Evolutionary conservation across 2,113 vertebrate species (phyloP).

Genomic region (Proteles cristata): DNA sequence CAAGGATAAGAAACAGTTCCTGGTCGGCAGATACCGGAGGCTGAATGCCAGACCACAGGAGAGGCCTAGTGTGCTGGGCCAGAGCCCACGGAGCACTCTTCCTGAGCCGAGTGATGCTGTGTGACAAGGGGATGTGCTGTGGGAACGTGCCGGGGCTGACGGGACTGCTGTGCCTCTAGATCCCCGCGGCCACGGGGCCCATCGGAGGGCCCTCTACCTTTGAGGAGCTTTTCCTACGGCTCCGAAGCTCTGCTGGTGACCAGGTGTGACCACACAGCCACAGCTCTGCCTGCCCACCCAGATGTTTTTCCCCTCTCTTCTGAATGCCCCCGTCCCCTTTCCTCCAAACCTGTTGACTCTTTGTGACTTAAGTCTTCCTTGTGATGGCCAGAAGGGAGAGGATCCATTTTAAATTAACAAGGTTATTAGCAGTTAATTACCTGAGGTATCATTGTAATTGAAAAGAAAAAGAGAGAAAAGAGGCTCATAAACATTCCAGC

Average conservation of each 20-base stretch:
- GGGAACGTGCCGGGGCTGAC: neutral
- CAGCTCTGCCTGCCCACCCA: neutral
- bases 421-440: conserved; percentile 86
- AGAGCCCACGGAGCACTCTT: neutral
- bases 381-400: conserved; percentile 82
- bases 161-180: neutral
- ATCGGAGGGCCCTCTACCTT: rapidly evolving
- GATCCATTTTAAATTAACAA: conserved; percentile 85
- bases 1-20: neutral
- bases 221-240: neutral
- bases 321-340: rapidly evolving
- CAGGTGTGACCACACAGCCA: neutral
- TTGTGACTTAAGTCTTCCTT: conserved; percentile 79
- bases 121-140: neutral
- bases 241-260: neutral
- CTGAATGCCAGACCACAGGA: rapidly evolving
- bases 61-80: neutral
- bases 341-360: neutral
- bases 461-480: conserved; percentile 78
- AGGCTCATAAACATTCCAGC: conserved; percentile 73
- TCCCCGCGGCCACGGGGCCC: rapidly evolving
- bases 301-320: neutral
- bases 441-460: conserved; percentile 83
- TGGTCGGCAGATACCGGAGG: no score
- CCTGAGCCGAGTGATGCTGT: neutral